Percentiles rank a stretch among this genome's conserved stretches.
These are phyloP conservation scores for Platichthys stellatus DNA, from an alignment of 2,113 vertebrate species.

Conservation along the genomic window DNA sequence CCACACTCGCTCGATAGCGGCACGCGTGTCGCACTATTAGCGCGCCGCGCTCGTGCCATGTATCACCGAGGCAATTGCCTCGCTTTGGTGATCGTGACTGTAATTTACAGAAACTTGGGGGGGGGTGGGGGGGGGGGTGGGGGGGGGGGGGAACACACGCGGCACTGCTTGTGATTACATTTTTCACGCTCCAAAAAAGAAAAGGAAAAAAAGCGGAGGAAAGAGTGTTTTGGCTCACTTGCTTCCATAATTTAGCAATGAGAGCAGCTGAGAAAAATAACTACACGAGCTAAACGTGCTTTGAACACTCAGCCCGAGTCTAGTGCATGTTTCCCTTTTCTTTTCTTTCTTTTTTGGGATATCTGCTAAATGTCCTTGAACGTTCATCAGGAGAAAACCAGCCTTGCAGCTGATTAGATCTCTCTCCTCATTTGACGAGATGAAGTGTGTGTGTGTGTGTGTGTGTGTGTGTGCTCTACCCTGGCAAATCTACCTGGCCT, in stretches of 20 bases:
- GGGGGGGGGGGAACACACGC: background rate
- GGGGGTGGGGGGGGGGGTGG: too few relatives aligned
- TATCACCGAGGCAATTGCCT: constrained; percentile 39
- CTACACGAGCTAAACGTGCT: background rate
- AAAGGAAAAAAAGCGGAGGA: background rate
- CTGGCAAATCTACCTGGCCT: constrained; percentile 44
- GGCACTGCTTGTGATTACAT: constrained; percentile 23
- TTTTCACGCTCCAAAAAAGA: constrained; percentile 16
- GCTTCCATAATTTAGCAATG: constrained; percentile 30
- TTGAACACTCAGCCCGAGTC: background rate
- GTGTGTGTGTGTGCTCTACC: background rate
- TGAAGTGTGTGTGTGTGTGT: constrained; percentile 10
- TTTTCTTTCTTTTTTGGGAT: constrained; percentile 21
- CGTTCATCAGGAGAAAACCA: constrained; percentile 1
- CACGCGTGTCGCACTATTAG: constrained; percentile 44
- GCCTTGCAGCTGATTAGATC: constrained; percentile 48
- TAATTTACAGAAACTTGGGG: constrained; percentile 25
- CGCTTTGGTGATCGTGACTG: background rate
- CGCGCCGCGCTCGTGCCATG: constrained; percentile 14
- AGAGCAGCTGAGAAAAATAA: constrained; percentile 9
- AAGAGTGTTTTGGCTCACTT: constrained; percentile 19
- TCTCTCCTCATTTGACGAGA: constrained; percentile 42
- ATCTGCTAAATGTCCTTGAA: constrained; percentile 37
- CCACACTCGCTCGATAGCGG: constrained; percentile 45
- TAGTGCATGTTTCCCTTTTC: constrained; percentile 5